Evolutionary conservation across 92 coral and sea anemone species (phyloP), one percentile per base, ranked within the genome.

Genomic region (Zoanthus gigantus): DNA sequence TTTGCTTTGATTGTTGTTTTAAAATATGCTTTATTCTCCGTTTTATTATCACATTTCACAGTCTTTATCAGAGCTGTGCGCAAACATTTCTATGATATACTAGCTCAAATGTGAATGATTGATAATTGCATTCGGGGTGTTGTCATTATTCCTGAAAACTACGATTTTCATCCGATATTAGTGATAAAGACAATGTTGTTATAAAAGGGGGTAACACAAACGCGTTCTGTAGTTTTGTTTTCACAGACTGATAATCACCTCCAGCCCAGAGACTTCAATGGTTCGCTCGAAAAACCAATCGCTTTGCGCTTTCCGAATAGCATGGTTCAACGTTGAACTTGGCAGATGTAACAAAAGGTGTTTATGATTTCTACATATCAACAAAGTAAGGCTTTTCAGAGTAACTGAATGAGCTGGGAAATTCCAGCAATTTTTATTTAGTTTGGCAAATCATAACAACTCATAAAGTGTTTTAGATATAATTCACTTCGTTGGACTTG

Each of bases 111-210:
- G 67, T 46, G 52, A 13, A 60, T 81, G 76, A 81, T 81, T 67
- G 50, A 81, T 63, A 18, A 50, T 67, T 63, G 63, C 60, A 81
- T 10, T 29, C 29, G 12, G 29, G 57, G 75, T 13, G 85, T 81
- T 66, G 85, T 67, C 85, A 81, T 81, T 74, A 74, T 81, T 44
- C 66, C 75, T 81, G 37, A 17, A 81, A 61, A 81, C 44, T 48
- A 12, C 46, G 23, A 63, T 67, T 81, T 81, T 29, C 74, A 47
- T 81, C 63, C 85, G 85, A 81, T 81, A 37, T 23, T n/a, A n/a
- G 84, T 34, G 71, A 79, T 58, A 81, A 47, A 67, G 6, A 47
- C 61, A 0, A 45, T 57, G 42, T 29, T 52, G 28, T n/a, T 77
- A 77, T 66, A 81, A 81, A 81, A 81, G 75, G 72, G 23, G 29